phyloP scores from a whole-genome alignment of 2,888 invertebrate species.

The Cabera pusaria region DNA sequence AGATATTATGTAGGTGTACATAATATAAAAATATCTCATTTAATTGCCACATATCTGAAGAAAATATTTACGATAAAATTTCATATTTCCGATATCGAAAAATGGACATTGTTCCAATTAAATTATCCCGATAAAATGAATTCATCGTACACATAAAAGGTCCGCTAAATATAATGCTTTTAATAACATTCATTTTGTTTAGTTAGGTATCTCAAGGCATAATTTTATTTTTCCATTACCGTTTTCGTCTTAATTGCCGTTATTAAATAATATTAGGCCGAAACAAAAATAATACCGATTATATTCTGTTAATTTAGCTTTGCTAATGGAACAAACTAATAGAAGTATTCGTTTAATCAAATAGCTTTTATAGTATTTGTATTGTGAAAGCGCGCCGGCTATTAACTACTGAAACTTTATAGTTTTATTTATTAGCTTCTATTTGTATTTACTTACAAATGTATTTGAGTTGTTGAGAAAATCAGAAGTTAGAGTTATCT shows the following conservation, averaged over 20 bases:
- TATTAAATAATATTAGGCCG: conserved; percentile 46
- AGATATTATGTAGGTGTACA: neutral
- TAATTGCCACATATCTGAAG: conserved; percentile 9
- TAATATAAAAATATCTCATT: conserved; percentile 1
- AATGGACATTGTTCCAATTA: conserved; percentile 22
- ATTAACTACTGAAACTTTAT: conserved; percentile 3
- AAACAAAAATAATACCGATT: conserved; percentile 31
- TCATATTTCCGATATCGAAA: conserved; percentile 13
- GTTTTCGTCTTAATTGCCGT: conserved; percentile 50
- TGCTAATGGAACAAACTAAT: conserved; percentile 13
- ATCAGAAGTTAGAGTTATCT: neutral
- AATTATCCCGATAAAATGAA: conserved; percentile 22
- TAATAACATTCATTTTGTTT: conserved; percentile 36
- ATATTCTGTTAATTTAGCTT: conserved; percentile 37
- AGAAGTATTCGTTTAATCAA: conserved; percentile 9
- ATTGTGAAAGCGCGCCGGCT: conserved; percentile 6
- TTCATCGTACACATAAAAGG: conserved; percentile 24
- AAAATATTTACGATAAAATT: conserved; percentile 19
- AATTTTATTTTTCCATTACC: conserved; percentile 56
- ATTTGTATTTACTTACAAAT: no score
- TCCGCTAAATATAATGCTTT: conserved; percentile 29
- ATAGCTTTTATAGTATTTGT: conserved; percentile 10
- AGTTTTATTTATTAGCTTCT: conserved; percentile 4
- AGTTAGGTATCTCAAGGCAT: conserved; percentile 44
- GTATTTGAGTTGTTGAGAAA: conserved; percentile 1